These are phyloP conservation scores for Trachelus iudaicus DNA, from an alignment of 2,888 invertebrate species.

Conservation along the genomic window DNA sequence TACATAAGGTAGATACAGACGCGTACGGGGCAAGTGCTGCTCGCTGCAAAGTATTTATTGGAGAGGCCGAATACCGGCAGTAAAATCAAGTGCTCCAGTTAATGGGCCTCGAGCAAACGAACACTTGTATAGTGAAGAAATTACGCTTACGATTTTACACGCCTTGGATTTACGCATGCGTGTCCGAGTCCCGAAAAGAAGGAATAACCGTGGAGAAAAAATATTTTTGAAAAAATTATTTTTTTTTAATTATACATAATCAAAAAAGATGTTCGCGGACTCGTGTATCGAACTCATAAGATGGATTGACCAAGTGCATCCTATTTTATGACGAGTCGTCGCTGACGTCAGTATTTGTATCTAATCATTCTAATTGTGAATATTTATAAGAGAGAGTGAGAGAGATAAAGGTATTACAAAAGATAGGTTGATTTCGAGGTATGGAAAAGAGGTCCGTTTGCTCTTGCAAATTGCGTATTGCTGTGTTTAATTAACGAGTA, in stretches of 20 bases:
- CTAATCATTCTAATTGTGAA: not conserved
- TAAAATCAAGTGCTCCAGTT: slow-evolving; percentile 48
- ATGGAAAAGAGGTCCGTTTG: not conserved
- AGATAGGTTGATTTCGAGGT: not conserved
- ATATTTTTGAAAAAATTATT: not conserved
- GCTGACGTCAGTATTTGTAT: not conserved
- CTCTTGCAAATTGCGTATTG: too few species aligned
- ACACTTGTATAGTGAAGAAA: not conserved
- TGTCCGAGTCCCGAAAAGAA: not conserved
- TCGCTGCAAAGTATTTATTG: slow-evolving; percentile 4
- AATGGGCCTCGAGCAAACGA: not conserved
- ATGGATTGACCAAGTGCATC: not conserved
- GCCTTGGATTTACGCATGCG: not conserved
- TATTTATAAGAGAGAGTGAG: not conserved
- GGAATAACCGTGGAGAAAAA: not conserved
- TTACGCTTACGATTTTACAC: not conserved
- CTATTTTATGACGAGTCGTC: not conserved
- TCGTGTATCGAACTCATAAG: not conserved
- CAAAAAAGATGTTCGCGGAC: not conserved
- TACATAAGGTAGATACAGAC: not conserved
- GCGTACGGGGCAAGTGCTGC: not conserved
- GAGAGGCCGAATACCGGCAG: slow-evolving; percentile 23
- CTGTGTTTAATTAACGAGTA: not conserved
- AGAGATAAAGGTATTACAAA: not conserved
- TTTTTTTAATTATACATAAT: not conserved